Base-by-base conservation (phyloP, 2,888 invertebrate genomes). In the Ophraella communa region DNA sequence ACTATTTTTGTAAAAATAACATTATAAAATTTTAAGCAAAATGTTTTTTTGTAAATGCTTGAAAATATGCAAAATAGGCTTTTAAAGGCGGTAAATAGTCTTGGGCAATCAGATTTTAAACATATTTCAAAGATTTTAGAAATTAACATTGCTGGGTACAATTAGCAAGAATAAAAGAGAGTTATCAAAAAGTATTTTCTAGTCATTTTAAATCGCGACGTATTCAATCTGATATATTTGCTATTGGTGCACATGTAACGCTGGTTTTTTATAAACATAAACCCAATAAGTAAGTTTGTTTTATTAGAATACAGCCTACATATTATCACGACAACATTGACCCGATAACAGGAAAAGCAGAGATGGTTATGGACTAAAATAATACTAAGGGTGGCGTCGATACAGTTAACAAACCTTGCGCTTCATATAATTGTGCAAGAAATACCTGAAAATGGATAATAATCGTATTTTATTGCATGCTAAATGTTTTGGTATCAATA, bases 251-350 rank as follows among this genome's bases (percentile, higher is more conserved):
- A 45, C 14, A 45, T 21, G 20, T 20, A 17, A 45, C 45, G 4
- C 45, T 45, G 1, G 45, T 45, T 3, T 45, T 11, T 1, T 45
- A 45, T 39, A 18, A 54, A 27, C 27, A 7, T 8, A 27, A 27
- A 27, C 27, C 4, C 4, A 27, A 54, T 27, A 52, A 17, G 5
- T 30, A 30, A n/a, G n/a, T n/a, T n/a, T 52, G 33, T 52, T 17
- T 33, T 52, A 52, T 17, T 52, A 20, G 52, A 17, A 30, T 52
- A 30, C 14, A 52, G 30, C 18, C 18, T 52, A 30, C 52, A 52
- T 52, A n/a, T n/a, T n/a, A n/a, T n/a, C n/a, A n/a, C n/a, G n/a
- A n/a, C n/a, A n/a, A n/a, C n/a, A n/a, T n/a, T n/a, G n/a, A n/a
- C n/a, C n/a, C n/a, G n/a, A n/a, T 17, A 52, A 24, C 8, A 52